Evolutionary conservation across 2,888 invertebrate genomes (phyloP).

Genomic region (Epistrophe grossulariae): DNA sequence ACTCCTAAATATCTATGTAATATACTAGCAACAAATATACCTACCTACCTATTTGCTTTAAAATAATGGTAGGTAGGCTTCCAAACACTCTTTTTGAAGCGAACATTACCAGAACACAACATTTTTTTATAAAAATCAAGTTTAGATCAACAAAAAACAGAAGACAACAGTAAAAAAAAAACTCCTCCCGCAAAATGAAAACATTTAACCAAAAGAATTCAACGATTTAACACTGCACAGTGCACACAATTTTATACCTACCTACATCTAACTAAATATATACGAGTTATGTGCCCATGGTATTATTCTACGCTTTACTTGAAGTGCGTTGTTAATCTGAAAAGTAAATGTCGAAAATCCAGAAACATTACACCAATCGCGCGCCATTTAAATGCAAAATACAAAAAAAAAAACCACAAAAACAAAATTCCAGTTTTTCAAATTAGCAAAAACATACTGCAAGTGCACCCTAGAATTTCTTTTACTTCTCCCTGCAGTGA

Average conservation of each 20-base stretch:
- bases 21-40: too few relatives aligned
- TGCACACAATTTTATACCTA: not conserved
- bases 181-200: slow-evolving; percentile 60
- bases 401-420: slow-evolving; percentile 10
- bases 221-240: slow-evolving; percentile 58
- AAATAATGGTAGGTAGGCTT: too few relatives aligned
- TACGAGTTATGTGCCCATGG: not conserved
- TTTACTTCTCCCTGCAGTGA: not conserved
- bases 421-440: slow-evolving; percentile 38
- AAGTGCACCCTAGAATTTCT: not conserved
- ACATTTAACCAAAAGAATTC: slow-evolving; percentile 66
- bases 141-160: not conserved
- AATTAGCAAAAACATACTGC: slow-evolving; percentile 17
- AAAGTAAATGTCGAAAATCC: slow-evolving; percentile 67
- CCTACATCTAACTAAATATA: not conserved
- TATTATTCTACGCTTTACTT: slow-evolving; percentile 34
- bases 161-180: slow-evolving; percentile 12
- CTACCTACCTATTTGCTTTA: too few relatives aligned
- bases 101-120: too few relatives aligned
- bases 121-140: too few relatives aligned
- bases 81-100: too few relatives aligned
- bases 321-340: slow-evolving; percentile 68
- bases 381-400: slow-evolving; percentile 23
- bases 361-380: slow-evolving; percentile 58
- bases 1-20: too few relatives aligned